A percentile compares a stretch with the other conserved stretches of the same genome.
These are phyloP conservation scores for Drosophila mayri DNA, from an alignment of 1,140 invertebrate genomes.

Conservation along the genomic window DNA sequence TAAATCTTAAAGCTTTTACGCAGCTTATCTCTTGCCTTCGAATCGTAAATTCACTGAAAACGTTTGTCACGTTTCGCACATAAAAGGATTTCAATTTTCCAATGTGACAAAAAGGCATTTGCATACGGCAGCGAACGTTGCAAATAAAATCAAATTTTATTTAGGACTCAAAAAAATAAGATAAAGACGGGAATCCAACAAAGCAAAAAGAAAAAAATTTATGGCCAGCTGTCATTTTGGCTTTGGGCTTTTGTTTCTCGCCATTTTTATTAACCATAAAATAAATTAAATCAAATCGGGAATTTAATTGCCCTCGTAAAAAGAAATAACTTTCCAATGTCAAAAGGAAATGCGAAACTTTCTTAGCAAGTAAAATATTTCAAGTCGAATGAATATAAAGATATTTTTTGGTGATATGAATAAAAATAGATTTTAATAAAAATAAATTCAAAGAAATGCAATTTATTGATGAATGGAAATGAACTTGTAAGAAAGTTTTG, in stretches of 20 bases:
- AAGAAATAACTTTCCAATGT: slow-evolving; percentile 42
- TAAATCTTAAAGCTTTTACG: slow-evolving; percentile 48
- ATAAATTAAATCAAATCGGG: slow-evolving; percentile 81
- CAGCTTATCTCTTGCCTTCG: slow-evolving; percentile 11
- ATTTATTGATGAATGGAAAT: neutral
- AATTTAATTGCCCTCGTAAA: slow-evolving; percentile 82
- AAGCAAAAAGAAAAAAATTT: slow-evolving; percentile 16
- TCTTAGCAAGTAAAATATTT: slow-evolving; percentile 7
- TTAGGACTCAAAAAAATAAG: slow-evolving; percentile 38
- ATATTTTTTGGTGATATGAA: neutral
- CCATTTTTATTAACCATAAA: slow-evolving; percentile 79
- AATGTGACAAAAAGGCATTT: slow-evolving; percentile 78
- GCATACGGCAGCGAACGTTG: slow-evolving; percentile 54
- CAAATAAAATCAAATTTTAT: slow-evolving; percentile 80
- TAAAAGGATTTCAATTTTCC: slow-evolving; percentile 83
- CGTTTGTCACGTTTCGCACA: slow-evolving; percentile 78
- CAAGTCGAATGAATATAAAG: slow-evolving; percentile 28
- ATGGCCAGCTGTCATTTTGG: slow-evolving; percentile 51
- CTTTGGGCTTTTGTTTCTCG: slow-evolving; percentile 40
- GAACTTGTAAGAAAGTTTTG: neutral
- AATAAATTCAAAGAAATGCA: neutral
- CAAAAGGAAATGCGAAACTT: slow-evolving; percentile 26
- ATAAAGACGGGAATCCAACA: slow-evolving; percentile 3
- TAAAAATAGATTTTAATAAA: neutral
- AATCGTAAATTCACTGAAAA: slow-evolving; percentile 68